These are phyloP conservation scores for Talpa occidentalis DNA, from an alignment of 2,113 vertebrate genomes.

Conservation along the genomic window DNA sequence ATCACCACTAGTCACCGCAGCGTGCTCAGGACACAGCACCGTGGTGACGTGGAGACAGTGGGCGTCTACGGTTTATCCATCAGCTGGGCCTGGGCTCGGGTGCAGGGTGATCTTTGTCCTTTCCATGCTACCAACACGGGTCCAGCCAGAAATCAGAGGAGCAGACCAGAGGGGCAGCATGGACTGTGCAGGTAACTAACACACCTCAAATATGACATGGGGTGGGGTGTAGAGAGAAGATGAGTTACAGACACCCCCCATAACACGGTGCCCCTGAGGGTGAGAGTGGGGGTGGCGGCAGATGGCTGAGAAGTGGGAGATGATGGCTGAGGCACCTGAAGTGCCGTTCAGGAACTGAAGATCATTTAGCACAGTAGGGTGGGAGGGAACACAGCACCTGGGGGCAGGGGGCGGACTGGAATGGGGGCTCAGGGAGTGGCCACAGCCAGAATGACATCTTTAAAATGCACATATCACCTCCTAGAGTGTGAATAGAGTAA, in stretches of 20 bases:
- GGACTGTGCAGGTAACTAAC: accelerated
- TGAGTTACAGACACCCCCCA: too few relatives aligned
- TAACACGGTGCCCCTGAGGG: background rate
- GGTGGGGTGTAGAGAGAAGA: background rate
- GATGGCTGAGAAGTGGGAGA: background rate
- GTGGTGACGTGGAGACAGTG: background rate
- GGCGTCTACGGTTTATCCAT: background rate
- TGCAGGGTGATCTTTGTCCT: background rate
- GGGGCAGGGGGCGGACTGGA: too few relatives aligned
- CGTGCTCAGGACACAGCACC: too few relatives aligned
- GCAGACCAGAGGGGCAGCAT: background rate
- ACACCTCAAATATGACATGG: background rate
- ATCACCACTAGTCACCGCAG: too few relatives aligned
- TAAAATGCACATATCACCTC: background rate
- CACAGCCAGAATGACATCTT: background rate
- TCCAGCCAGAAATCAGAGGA: background rate
- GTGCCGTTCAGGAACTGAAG: background rate
- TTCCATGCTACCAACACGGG: background rate
- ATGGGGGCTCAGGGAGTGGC: background rate
- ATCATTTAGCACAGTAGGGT: background rate
- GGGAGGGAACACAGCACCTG: background rate
- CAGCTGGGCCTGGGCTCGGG: background rate
- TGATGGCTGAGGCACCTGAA: background rate
- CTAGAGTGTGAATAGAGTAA: background rate
- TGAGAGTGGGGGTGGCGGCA: accelerated